Percentiles rank a stretch among this genome's conserved stretches.
These are phyloP conservation scores for Ormyrus labotus DNA, from an alignment of 2,888 invertebrate genomes.

Conservation along the genomic window DNA sequence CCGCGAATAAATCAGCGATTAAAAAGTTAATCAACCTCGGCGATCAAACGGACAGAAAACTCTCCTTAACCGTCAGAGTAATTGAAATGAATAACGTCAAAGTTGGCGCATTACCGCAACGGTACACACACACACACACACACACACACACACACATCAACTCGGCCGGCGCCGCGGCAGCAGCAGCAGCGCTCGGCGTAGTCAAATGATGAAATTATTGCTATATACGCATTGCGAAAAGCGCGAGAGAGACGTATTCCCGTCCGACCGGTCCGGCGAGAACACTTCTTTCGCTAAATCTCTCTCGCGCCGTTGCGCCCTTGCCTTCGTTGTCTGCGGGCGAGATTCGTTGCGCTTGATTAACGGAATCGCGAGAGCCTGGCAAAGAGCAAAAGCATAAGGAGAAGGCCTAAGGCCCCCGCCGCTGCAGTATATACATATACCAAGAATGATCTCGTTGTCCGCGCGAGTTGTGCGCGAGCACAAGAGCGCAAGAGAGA, in stretches of 20 bases:
- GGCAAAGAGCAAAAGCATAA: not conserved
- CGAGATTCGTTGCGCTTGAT: slow-evolving; percentile 56
- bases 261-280: slow-evolving; percentile 52
- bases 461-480: slow-evolving; percentile 4
- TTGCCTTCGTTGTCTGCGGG: slow-evolving; percentile 1
- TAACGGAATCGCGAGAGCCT: slow-evolving; percentile 48
- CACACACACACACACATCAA: too few species aligned
- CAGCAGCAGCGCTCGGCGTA: too few species aligned
- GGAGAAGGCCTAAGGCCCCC: not conserved
- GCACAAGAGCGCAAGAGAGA: slow-evolving; percentile 7
- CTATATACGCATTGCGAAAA: slow-evolving; percentile 32
- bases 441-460: slow-evolving; percentile 39
- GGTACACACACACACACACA: not conserved
- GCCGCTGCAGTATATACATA: not conserved
- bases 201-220: slow-evolving; percentile 43
- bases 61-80: slow-evolving; percentile 9
- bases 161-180: too few species aligned
- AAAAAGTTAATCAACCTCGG: slow-evolving; percentile 17
- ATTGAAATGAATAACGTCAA: slow-evolving; percentile 50
- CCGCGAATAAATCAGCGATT: not conserved
- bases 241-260: slow-evolving; percentile 34
- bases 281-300: slow-evolving; percentile 38
- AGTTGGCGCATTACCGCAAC: slow-evolving; percentile 28
- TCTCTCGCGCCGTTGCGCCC: not conserved
- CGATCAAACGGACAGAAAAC: slow-evolving; percentile 6